Conservation (phyloP, 2,888 invertebrate species). For the Andrena chrysosceles region DNA sequence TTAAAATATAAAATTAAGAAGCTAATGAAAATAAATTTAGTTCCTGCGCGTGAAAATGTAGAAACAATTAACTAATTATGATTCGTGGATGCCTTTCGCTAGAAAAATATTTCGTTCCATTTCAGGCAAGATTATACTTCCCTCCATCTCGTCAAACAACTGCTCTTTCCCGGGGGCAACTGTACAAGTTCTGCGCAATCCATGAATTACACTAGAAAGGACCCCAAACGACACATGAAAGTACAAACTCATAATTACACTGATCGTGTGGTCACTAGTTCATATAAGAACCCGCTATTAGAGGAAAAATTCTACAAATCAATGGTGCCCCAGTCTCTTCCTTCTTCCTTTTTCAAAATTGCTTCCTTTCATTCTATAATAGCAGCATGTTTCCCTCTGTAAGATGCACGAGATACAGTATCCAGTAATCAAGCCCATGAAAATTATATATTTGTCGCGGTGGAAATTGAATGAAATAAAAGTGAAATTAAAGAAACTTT, state of each 20-base stretch:
- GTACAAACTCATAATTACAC: constrained; percentile 34
- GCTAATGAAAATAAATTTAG: too few relatives aligned
- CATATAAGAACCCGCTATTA: constrained; percentile 14
- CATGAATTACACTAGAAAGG: constrained; percentile 44
- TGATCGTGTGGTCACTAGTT: constrained; percentile 16
- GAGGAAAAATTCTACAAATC: constrained; percentile 41
- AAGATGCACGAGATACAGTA: neutral
- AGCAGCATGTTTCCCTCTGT: neutral
- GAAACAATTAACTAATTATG: neutral
- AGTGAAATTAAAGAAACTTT: neutral
- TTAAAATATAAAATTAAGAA: too few relatives aligned
- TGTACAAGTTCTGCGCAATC: constrained; percentile 50
- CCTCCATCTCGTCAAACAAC: constrained; percentile 47
- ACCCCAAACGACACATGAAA: constrained; percentile 43
- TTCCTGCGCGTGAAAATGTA: neutral
- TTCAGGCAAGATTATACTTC: neutral
- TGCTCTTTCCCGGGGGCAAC: constrained; percentile 49
- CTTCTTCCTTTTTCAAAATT: constrained; percentile 31
- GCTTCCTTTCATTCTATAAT: neutral
- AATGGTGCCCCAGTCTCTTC: constrained; percentile 15
- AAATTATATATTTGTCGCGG: constrained; percentile 2
- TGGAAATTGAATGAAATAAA: neutral
- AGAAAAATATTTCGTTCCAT: constrained; percentile 17
- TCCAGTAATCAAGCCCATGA: neutral
- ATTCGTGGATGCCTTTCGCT: neutral